Evolutionary conservation across 2,113 vertebrate genomes (phyloP), one percentile per base, ranked within the genome.

Genomic region (Coryphaenoides rupestris): DNA sequence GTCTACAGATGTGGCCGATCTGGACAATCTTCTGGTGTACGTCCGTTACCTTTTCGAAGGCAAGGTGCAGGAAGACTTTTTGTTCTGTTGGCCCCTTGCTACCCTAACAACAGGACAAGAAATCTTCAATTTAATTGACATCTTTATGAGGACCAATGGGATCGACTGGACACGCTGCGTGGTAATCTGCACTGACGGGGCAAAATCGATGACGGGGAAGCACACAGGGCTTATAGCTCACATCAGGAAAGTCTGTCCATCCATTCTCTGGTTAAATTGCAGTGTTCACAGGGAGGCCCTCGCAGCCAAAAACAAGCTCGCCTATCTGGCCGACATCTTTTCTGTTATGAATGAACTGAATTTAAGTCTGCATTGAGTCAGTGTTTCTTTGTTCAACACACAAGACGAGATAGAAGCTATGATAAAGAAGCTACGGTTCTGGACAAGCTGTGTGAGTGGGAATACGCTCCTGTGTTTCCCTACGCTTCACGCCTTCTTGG

Each of bases 271-370:
- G n/a, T n/a, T n/a, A 71, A 82, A 70, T 46, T 82, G 0, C 57
- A 83, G 67, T 77, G 69, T 85, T 81, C 60, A 65, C 76, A 61
- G 82, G 85, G 73, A 78, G 72, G 63, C 71, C 66, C 56, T 86
- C 85, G 77, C 65, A 61, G 56, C 62, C 82, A 0, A 78, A 81
- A 71, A 0, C 78, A 81, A 71, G 73, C 81, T 85, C 66, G 78
- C 77, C 19, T 84, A 88, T 70, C 76, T 85, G 69, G 77, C 79
- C 54, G 84, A 85, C 69, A 78, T 84, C 68, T 86, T 86, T 68
- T 79, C 79, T 65, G 77, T 70, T 66, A 81, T 87, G 76, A 85
- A 87, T 83, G 70, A 86, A 19, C 68, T 83, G 67, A 82, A 76
- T 75, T 59, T 78, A 57, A 72, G 78, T 67, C 75, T 79, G 66